A percentile compares a stretch with the other conserved stretches of the same genome.
phyloP scores from a whole-genome alignment of 2,888 invertebrate genomes.

The Dasysyrphus albostriatus region DNA sequence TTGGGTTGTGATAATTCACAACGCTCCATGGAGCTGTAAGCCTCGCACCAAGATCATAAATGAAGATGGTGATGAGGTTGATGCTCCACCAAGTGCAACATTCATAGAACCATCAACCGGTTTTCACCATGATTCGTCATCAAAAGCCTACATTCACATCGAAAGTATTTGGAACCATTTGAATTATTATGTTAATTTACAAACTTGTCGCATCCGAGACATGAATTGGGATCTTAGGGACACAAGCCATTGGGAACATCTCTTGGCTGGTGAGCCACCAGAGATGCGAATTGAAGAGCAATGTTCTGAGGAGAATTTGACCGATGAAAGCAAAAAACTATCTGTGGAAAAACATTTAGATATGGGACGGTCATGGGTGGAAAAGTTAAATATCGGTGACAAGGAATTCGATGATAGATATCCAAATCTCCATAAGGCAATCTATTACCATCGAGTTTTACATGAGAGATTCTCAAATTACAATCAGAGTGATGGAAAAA shows the following conservation, averaged over 20 bases:
- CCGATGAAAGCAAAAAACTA: constrained; percentile 83
- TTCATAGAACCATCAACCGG: constrained; percentile 96
- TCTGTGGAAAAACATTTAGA: constrained; percentile 89
- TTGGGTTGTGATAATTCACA: constrained; percentile 90
- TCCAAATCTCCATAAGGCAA: constrained; percentile 88
- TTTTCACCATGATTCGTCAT: constrained; percentile 85
- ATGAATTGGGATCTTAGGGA: constrained; percentile 88
- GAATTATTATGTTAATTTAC: constrained; percentile 93
- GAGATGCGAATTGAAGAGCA: constrained; percentile 81
- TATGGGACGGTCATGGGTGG: constrained; percentile 90
- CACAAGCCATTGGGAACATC: constrained; percentile 88
- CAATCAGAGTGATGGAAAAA: constrained; percentile 88
- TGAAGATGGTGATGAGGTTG: constrained; percentile 80
- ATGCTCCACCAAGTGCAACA: constrained; percentile 84
- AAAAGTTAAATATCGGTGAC: constrained; percentile 86
- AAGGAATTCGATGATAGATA: constrained; percentile 88
- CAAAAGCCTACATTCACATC: constrained; percentile 89
- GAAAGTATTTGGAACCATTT: constrained; percentile 94
- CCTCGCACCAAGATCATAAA: constrained; percentile 78
- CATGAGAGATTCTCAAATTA: constrained; percentile 92
- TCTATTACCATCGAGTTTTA: constrained; percentile 89
- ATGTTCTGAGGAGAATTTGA: constrained; percentile 85
- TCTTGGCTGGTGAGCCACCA: constrained; percentile 89
- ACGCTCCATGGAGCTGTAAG: constrained; percentile 81
- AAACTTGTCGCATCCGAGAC: constrained; percentile 85